Evolutionary conservation across 1,140 invertebrate species (phyloP).

Genomic region (Nasonia longicornis): DNA sequence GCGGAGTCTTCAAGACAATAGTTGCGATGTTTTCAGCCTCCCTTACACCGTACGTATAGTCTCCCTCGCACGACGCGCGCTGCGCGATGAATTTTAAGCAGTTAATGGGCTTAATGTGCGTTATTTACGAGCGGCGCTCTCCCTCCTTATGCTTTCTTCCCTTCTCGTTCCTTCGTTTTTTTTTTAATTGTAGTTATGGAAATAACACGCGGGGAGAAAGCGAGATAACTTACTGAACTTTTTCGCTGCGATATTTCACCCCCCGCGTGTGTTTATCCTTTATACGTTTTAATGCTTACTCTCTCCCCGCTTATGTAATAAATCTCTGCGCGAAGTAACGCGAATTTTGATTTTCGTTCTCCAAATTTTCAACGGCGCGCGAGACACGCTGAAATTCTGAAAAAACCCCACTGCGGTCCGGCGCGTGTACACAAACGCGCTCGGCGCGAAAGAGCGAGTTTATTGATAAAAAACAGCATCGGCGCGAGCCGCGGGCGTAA

Average conservation of each 20-base stretch:
- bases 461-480: slow-evolving; percentile 6
- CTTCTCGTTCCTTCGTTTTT: neutral
- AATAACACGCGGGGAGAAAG: neutral
- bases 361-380: neutral
- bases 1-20: slow-evolving; percentile 16
- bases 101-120: slow-evolving; percentile 42
- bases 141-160: slow-evolving; percentile 3
- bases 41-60: neutral
- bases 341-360: slow-evolving; percentile 20
- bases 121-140: slow-evolving; percentile 27
- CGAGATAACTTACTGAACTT: slow-evolving; percentile 39
- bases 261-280: slow-evolving; percentile 14
- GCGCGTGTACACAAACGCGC: neutral
- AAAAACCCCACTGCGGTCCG: neutral
- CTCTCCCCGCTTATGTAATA: neutral
- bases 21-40: neutral
- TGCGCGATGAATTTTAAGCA: slow-evolving; percentile 42
- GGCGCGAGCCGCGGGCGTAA: slow-evolving; percentile 1
- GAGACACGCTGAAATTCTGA: neutral
- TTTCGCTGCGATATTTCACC: slow-evolving; percentile 28
- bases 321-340: neutral
- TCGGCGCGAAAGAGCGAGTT: neutral
- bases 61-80: neutral
- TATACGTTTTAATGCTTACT: slow-evolving; percentile 16
- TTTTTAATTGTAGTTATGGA: slow-evolving; percentile 42